These are phyloP conservation scores for Monomorium pharaonis DNA, from an alignment of 1,140 invertebrate species.

Conservation along the genomic window DNA sequence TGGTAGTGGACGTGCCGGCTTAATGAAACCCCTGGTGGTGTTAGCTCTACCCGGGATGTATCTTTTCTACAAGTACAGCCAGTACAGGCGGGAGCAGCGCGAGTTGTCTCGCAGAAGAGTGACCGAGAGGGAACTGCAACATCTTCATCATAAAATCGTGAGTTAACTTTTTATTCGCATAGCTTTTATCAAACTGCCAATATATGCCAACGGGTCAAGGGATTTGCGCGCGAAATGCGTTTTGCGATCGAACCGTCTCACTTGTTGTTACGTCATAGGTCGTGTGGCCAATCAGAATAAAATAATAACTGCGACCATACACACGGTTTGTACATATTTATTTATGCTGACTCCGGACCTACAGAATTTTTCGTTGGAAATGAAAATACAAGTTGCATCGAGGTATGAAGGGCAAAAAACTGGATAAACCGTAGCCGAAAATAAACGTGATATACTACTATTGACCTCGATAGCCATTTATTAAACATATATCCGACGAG, in stretches of 20 bases:
- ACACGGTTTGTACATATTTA: not conserved
- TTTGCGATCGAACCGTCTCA: slow-evolving; percentile 10
- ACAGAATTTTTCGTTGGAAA: not conserved
- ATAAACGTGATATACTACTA: slow-evolving; percentile 7
- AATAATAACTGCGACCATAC: not conserved
- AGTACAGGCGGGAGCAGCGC: slow-evolving; percentile 93
- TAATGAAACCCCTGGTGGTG: slow-evolving; percentile 93
- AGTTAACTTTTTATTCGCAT: slow-evolving; percentile 84
- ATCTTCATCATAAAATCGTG: slow-evolving; percentile 96
- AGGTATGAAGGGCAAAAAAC: not conserved
- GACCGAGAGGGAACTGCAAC: slow-evolving; percentile 93
- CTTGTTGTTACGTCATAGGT: slow-evolving; percentile 56
- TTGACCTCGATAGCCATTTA: slow-evolving; percentile 20
- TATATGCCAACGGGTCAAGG: not conserved
- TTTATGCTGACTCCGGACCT: not conserved
- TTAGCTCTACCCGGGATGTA: slow-evolving; percentile 94
- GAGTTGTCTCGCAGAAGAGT: slow-evolving; percentile 92
- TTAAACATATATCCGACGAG: not conserved
- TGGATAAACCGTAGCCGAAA: not conserved
- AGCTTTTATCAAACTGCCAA: not conserved
- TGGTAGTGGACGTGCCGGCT: slow-evolving; percentile 85
- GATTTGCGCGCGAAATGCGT: not conserved
- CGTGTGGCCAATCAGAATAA: not conserved
- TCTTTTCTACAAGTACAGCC: slow-evolving; percentile 95
- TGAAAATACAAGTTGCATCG: not conserved